A percentile compares a stretch with the other conserved stretches of the same genome.
Evolutionary conservation across 2,113 vertebrate genomes (phyloP).

Genomic region (Laticauda laticaudata): DNA sequence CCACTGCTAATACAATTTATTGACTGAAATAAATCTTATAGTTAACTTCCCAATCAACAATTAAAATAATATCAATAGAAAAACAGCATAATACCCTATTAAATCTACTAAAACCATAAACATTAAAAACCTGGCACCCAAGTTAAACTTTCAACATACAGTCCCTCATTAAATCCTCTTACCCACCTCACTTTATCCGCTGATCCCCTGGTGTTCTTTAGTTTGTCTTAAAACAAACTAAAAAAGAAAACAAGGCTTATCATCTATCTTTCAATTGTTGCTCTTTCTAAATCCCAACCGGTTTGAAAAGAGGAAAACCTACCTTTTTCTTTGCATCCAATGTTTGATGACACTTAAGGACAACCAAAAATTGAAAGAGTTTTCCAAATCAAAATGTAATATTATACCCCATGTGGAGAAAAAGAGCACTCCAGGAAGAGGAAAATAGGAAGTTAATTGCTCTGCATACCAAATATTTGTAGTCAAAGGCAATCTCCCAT

Average conservation of each 20-base stretch:
- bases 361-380: neutral
- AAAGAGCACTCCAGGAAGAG: neutral
- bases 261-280: neutral
- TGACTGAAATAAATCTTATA: neutral
- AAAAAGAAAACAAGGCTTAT: neutral
- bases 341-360: neutral
- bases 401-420: neutral
- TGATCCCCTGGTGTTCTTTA: neutral
- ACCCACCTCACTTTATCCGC: neutral
- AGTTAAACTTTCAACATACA: neutral
- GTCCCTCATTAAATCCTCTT: neutral
- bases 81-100: neutral
- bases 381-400: neutral
- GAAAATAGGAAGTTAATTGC: neutral
- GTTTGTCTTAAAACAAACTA: neutral
- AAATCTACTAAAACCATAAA: neutral
- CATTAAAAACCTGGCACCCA: neutral
- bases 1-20: neutral
- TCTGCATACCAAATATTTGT: neutral
- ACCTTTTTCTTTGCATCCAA: neutral
- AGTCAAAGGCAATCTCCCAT: neutral
- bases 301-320: neutral
- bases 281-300: neutral
- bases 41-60: neutral
- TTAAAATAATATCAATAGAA: neutral